phyloP scores from a whole-genome alignment of 2,113 vertebrate genomes.

The Thunnus thynnus region DNA sequence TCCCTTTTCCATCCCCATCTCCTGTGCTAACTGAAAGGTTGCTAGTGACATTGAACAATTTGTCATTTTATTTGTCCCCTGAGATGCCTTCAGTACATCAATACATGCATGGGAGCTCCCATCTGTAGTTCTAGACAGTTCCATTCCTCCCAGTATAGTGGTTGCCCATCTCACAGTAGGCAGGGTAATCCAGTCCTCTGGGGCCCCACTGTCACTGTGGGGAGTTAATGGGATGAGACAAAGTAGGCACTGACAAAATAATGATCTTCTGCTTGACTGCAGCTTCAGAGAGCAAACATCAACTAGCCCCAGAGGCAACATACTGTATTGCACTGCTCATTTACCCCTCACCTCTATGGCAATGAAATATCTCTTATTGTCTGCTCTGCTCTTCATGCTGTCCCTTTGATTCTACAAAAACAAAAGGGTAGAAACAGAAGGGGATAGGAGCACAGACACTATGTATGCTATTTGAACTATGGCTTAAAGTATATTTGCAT shows the following conservation, averaged over 20 bases:
- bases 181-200: neutral
- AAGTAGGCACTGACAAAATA: slow-evolving; percentile 48
- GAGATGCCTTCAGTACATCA: no score
- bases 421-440: neutral
- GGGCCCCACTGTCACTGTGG: slow-evolving; percentile 7
- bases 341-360: slow-evolving; percentile 6
- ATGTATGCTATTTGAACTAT: neutral
- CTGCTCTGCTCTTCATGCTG: neutral
- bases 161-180: neutral
- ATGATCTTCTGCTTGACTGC: slow-evolving; percentile 54
- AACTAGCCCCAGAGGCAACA: slow-evolving; percentile 16
- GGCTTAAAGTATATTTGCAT: neutral
- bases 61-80: no score
- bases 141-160: slow-evolving; percentile 16
- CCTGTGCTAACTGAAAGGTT: no score
- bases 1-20: no score
- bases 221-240: slow-evolving; percentile 41
- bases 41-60: no score
- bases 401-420: neutral
- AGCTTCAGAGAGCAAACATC: slow-evolving; percentile 33
- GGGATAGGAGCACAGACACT: neutral
- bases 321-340: slow-evolving; percentile 10
- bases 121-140: neutral
- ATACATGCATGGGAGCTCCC: neutral
- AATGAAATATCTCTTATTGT: slow-evolving; percentile 7